Conservation (phyloP, 2,888 invertebrate genomes). For the Nephrotoma appendiculata region DNA sequence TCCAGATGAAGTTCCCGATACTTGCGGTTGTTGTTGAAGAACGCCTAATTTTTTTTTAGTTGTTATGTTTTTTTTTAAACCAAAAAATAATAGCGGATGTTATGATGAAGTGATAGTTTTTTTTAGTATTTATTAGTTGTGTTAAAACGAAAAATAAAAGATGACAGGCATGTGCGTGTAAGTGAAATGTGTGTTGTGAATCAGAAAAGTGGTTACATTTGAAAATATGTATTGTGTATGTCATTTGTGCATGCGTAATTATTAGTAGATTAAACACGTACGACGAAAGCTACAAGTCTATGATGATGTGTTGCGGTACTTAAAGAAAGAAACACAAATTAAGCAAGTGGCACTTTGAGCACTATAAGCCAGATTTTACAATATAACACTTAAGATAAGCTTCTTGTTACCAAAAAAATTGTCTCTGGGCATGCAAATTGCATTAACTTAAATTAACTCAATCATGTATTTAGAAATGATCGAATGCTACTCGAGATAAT, state of each 20-base stretch:
- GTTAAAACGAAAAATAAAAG: background rate
- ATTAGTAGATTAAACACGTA: background rate
- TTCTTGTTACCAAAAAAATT: no score
- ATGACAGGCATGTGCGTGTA: background rate
- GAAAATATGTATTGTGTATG: background rate
- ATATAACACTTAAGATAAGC: no score
- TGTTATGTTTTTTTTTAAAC: conserved; percentile 15
- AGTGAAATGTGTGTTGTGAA: background rate
- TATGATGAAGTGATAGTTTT: conserved; percentile 6
- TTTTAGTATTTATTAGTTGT: background rate
- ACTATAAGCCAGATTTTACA: background rate
- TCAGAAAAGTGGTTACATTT: background rate
- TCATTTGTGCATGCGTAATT: background rate
- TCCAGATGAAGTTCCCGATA: conserved; percentile 45
- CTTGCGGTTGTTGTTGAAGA: conserved; percentile 34
- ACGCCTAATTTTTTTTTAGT: conserved; percentile 28
- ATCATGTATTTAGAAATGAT: no score
- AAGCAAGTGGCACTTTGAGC: background rate
- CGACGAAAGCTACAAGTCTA: background rate
- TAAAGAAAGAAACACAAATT: background rate
- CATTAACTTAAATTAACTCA: no score
- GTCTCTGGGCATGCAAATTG: no score
- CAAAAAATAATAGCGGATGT: conserved; percentile 4
- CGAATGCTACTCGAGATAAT: no score
- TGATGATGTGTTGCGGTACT: background rate